Conservation (phyloP, 1,140 invertebrate species). For the Pteromalus puparum region DNA sequence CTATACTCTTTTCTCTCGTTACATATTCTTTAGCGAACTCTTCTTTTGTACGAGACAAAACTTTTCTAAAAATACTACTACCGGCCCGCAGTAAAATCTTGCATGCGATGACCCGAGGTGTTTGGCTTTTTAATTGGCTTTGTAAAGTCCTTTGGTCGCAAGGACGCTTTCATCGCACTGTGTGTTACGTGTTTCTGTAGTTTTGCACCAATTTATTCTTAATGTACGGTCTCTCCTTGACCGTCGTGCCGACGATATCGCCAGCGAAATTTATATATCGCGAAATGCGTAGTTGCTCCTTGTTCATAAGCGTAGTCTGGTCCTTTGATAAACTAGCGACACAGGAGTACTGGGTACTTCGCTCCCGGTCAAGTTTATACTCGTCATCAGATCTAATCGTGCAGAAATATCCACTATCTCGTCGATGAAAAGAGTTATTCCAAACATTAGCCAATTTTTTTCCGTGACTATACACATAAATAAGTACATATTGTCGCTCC, state of each 20-base stretch:
- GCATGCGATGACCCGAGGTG: slow-evolving; percentile 62
- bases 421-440: too few relatives aligned
- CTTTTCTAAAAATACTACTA: slow-evolving; percentile 85
- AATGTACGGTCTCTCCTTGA: slow-evolving; percentile 65
- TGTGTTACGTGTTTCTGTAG: slow-evolving; percentile 70
- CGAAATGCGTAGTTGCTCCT: slow-evolving; percentile 60
- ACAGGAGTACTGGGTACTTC: slow-evolving; percentile 83
- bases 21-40: slow-evolving; percentile 71
- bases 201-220: slow-evolving; percentile 70
- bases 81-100: slow-evolving; percentile 83
- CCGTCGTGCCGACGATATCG: slow-evolving; percentile 59
- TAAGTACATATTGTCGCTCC: too few relatives aligned
- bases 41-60: slow-evolving; percentile 85
- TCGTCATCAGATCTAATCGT: slow-evolving; percentile 91
- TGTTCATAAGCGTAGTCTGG: slow-evolving; percentile 70
- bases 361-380: slow-evolving; percentile 85
- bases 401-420: slow-evolving; percentile 88
- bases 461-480: too few relatives aligned
- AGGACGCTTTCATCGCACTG: slow-evolving; percentile 63
- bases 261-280: slow-evolving; percentile 63
- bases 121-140: slow-evolving; percentile 74
- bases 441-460: too few relatives aligned
- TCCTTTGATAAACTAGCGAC: slow-evolving; percentile 74
- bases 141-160: slow-evolving; percentile 76
- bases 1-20: slow-evolving; percentile 71